Base-by-base conservation (phyloP, 2,888 invertebrate species). In the Polymixis lichenea region DNA sequence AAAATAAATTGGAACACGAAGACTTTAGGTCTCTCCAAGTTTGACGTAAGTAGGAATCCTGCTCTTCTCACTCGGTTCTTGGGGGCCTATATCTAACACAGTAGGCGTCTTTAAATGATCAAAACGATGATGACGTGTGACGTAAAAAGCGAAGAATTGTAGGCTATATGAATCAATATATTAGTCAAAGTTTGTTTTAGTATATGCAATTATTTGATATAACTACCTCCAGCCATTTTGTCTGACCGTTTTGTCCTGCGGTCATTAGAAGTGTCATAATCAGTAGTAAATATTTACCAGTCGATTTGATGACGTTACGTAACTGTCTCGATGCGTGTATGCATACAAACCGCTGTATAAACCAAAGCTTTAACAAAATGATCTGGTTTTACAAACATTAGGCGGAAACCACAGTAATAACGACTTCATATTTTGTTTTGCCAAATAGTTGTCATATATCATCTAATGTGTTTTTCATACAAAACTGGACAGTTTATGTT, bases 311-410 rank as follows among this genome's bases (percentile, higher is more conserved):
- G 56, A 68, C 13, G 15, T 73, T 61, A 55, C 38, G 46, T 53
- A 70, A 81, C 38, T 38, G 8, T 25, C 17, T 25, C 15, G 53
- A 56, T 67, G 73, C 65, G n/a, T 69, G 53, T 58, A 66, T 46
- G 25, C 43, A 55, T 22, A 49, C 17, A 78, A 69, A 66, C 65
- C 60, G n/a, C n/a, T 46, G 1, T 19, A 51, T 17, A 55, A 76
- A 64, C 64, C 72, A 22, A 62, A 65, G 49, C 25, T 68, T 58
- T 25, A 69, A 70, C 53, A 60, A 75, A 80, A 75, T 62, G 56
- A n/a, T 75, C 75, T 70, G 62, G 82, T 72, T 72, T 84, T 56
- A 72, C 66, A 64, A 70, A 67, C 62, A 81, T 84, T 75, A 84
- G 62, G 70, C n/a, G 49, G 38, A 55, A 81, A 81, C 85, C 83